phyloP scores from a whole-genome alignment of 2,113 vertebrate species.

The Sylvietta virens region DNA sequence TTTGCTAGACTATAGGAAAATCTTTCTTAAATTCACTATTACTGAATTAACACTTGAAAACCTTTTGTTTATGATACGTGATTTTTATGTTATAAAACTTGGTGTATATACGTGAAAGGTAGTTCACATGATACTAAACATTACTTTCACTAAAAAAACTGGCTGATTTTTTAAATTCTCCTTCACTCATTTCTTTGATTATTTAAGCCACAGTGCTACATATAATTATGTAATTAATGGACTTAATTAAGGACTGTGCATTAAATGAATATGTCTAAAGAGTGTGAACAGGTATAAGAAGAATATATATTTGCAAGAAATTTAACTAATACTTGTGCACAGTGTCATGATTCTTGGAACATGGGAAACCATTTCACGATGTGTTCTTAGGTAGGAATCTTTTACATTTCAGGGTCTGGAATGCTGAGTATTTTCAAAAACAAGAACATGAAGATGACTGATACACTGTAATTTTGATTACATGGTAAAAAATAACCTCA shows the following conservation, averaged over 20 bases:
- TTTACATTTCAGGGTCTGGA: neutral
- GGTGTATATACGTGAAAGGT: neutral
- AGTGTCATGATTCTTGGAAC: neutral
- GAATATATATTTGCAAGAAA: neutral
- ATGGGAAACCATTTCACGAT: fast-evolving
- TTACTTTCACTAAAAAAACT: neutral
- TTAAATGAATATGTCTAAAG: neutral
- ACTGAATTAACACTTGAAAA: constrained; percentile 58
- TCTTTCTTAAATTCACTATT: constrained; percentile 42
- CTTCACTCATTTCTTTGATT: neutral
- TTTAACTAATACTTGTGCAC: neutral
- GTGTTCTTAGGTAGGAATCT: neutral
- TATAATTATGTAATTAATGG: neutral
- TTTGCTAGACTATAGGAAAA: constrained; percentile 44
- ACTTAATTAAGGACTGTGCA: neutral
- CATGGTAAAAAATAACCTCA: neutral
- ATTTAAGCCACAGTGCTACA: neutral
- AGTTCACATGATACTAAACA: neutral
- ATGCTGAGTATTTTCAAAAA: neutral
- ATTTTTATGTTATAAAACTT: neutral
- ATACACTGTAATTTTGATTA: neutral
- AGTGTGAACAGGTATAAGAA: neutral
- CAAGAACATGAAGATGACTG: neutral
- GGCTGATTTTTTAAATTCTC: neutral
- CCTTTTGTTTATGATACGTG: neutral